Base-by-base conservation (phyloP, 1,140 invertebrate genomes). In the Medauroidea extradentata region DNA sequence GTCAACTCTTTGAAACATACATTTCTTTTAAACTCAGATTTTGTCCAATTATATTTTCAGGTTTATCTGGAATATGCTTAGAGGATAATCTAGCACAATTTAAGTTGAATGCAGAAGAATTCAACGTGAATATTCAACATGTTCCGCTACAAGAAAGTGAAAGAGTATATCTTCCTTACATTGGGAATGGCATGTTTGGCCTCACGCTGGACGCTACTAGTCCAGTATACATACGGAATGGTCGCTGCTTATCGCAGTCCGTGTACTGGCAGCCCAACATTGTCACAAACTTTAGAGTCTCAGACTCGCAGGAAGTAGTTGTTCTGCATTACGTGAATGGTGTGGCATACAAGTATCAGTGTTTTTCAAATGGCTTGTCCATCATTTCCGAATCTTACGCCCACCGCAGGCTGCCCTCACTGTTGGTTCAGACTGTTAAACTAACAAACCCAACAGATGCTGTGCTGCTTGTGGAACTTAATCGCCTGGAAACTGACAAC, bases 401-500 rank as follows among this genome's bases (percentile, higher is more conserved):
- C 9, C 91, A 93, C 68, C 79, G 90, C 63, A 83, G 82, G 5
- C 79, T 89, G 25, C 88, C 90, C 19, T 83, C 83, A 41, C 72
- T 94, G 46, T 81, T 94, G 56, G 83, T 93, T 21, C 91, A 94
- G 73, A 85, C 91, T 69, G 82, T 94, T 57, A 82, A 82, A 65
- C 77, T 94, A 4, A 83, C 80, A 8, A 94, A 94, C 74, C 89
- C 89, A 7, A 77, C 79, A 39, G 70, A 68, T 59, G 74, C 80
- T 1, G 74, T 73, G 11, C 72, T 85, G 13, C 78, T 77, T 48
- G 67, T 82, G 8, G 75, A 77, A 56, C 70, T 72, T 64, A 76
- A 78, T 5, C 76, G 73, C 60, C 67, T 74, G 13, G 75, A 80
- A 48, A 41, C 38, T 29, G 57, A 34, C 50, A 63, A 21, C 65